These are phyloP conservation scores for Astyanax mexicanus DNA, from an alignment of 2,797 vertebrate genomes.

Conservation along the genomic window DNA sequence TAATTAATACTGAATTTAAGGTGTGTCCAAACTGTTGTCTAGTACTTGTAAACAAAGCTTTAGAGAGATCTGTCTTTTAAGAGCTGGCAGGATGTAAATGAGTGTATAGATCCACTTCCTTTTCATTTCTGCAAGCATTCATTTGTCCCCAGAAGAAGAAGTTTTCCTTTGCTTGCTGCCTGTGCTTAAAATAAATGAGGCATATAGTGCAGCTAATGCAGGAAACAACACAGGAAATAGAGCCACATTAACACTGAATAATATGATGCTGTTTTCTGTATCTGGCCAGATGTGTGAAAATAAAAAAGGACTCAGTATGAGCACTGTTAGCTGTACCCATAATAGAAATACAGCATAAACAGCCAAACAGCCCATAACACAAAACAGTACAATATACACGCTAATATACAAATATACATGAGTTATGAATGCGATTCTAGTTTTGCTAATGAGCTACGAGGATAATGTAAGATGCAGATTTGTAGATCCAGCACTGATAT, in stretches of 20 bases:
- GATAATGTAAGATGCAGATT: too few species aligned
- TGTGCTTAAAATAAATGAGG: not conserved
- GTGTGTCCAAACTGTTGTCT: too few species aligned
- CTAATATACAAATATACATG: too few species aligned
- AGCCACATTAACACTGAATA: not conserved
- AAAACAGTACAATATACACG: too few species aligned
- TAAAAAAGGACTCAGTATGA: not conserved
- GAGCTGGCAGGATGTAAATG: not conserved
- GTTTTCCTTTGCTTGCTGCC: not conserved
- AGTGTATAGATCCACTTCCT: not conserved
- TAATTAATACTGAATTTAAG: too few species aligned
- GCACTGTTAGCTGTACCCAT: too few species aligned
- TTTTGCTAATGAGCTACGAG: too few species aligned
- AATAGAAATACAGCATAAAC: too few species aligned
- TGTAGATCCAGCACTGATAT: too few species aligned
- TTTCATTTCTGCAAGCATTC: conserved; percentile 13
- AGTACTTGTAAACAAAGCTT: not conserved
- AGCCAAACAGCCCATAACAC: too few species aligned
- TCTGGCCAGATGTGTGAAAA: not conserved
- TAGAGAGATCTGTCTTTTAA: too few species aligned
- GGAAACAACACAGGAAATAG: not conserved
- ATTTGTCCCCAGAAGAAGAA: not conserved
- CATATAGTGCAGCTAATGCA: not conserved
- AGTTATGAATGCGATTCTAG: not conserved
- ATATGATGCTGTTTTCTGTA: not conserved